These are phyloP conservation scores for Odiellus spinosus DNA, from an alignment of 2,888 invertebrate species.

Conservation along the genomic window DNA sequence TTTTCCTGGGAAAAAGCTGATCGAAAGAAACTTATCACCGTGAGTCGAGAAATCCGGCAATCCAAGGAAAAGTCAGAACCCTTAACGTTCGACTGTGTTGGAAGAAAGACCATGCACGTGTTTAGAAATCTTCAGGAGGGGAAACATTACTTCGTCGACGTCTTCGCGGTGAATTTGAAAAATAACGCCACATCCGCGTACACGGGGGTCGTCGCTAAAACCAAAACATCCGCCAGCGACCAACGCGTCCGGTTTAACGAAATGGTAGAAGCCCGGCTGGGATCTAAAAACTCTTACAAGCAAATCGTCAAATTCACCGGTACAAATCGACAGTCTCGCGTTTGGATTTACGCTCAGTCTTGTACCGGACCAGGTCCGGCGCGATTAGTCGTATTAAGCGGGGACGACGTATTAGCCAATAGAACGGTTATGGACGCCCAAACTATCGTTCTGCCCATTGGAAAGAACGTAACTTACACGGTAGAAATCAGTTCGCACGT, in stretches of 20 bases:
- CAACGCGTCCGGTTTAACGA: too few species aligned
- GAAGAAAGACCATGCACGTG: constrained; percentile 36
- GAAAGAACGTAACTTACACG: neutral
- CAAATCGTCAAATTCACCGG: too few species aligned
- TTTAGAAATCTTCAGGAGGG: constrained; percentile 34
- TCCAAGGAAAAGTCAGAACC: constrained; percentile 15
- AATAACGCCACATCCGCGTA: constrained; percentile 39
- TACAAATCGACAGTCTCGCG: too few species aligned
- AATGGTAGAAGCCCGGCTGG: too few species aligned
- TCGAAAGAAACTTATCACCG: constrained; percentile 1
- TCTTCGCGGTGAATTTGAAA: constrained; percentile 38
- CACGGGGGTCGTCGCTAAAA: constrained; percentile 26
- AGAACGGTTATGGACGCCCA: constrained; percentile 9
- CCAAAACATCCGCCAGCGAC: neutral
- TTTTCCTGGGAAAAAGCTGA: constrained; percentile 24
- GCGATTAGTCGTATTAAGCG: constrained; percentile 5
- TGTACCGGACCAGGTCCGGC: constrained; percentile 17
- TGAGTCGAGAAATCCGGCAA: constrained; percentile 5
- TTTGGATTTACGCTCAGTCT: constrained; percentile 5
- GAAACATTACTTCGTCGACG: constrained; percentile 37
- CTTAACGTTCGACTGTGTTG: constrained; percentile 35
- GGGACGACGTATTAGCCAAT: neutral
- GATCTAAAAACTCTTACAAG: too few species aligned
- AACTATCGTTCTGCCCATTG: constrained; percentile 7
- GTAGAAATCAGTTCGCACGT: constrained; percentile 6